Conservation (phyloP, 2,113 vertebrate species). For the Trichomycterus rosablanca region DNA sequence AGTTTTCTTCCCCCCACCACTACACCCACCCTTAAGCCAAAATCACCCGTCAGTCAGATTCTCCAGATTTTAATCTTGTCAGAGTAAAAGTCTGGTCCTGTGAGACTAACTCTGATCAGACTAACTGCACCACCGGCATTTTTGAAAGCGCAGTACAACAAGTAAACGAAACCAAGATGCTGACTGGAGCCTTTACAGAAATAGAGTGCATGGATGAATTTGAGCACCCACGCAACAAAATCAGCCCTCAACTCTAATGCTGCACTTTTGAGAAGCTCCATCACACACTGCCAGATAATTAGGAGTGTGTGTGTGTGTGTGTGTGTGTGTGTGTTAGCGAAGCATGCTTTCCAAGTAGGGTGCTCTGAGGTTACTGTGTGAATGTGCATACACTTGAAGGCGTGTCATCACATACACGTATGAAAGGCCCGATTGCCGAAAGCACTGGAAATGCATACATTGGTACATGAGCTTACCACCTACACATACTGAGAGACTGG, state of each 20-base stretch:
- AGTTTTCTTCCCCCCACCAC: too few species aligned
- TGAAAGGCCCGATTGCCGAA: slow-evolving; percentile 8
- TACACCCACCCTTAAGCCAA: too few species aligned
- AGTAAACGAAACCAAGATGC: too few species aligned
- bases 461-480: too few species aligned
- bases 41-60: too few species aligned
- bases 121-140: slow-evolving; percentile 40
- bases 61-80: too few species aligned
- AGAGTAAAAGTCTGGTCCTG: too few species aligned
- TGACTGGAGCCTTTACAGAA: slow-evolving; percentile 68
- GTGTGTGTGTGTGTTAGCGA: not conserved
- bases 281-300: slow-evolving; percentile 65
- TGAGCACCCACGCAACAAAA: slow-evolving; percentile 71
- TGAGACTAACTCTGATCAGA: too few species aligned
- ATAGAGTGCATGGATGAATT: slow-evolving; percentile 69
- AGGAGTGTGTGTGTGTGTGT: slow-evolving; percentile 40
- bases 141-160: slow-evolving; percentile 50
- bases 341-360: not conserved
- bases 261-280: slow-evolving; percentile 66
- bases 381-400: slow-evolving; percentile 10
- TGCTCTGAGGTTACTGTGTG: slow-evolving; percentile 25
- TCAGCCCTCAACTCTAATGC: slow-evolving; percentile 65
- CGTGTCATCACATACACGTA: slow-evolving; percentile 11
- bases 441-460: too few species aligned
- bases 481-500: slow-evolving; percentile 26